These are phyloP conservation scores for Brachyptera risi DNA, from an alignment of 2,888 invertebrate species.

Conservation along the genomic window DNA sequence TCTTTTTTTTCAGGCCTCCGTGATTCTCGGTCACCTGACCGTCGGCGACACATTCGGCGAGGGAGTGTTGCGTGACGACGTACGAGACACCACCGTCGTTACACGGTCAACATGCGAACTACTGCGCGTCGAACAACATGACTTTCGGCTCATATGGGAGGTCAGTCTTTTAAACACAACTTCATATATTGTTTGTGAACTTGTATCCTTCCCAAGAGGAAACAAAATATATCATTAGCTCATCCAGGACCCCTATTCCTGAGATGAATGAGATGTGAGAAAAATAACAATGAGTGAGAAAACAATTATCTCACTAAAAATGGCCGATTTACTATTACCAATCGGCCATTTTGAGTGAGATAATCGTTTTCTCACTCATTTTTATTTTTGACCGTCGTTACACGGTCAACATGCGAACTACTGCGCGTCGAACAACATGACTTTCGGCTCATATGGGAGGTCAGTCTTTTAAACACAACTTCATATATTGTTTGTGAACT, in stretches of 20 bases:
- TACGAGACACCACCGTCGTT: conserved; percentile 66
- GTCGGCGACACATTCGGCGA: conserved; percentile 75
- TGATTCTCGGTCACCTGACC: conserved; percentile 63
- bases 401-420: conserved; percentile 68
- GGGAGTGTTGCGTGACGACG: conserved; percentile 66
- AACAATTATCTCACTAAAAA: too few species aligned
- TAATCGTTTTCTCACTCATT: too few species aligned
- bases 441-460: conserved; percentile 74
- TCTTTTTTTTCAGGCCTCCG: conserved; percentile 57
- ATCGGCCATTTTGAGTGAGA: too few species aligned
- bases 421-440: conserved; percentile 71
- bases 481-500: too few species aligned
- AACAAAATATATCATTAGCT: too few species aligned
- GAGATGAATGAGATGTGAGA: too few species aligned
- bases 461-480: conserved; percentile 44
- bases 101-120: conserved; percentile 71
- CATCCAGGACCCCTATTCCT: too few species aligned
- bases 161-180: conserved; percentile 47
- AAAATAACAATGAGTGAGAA: too few species aligned
- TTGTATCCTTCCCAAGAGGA: too few species aligned
- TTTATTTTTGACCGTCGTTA: conserved; percentile 71
- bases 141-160: conserved; percentile 74
- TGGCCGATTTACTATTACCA: too few species aligned
- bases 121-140: conserved; percentile 68
- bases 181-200: too few species aligned